phyloP scores from a whole-genome alignment of 2,113 vertebrate species.

The Pluvianellus socialis region DNA sequence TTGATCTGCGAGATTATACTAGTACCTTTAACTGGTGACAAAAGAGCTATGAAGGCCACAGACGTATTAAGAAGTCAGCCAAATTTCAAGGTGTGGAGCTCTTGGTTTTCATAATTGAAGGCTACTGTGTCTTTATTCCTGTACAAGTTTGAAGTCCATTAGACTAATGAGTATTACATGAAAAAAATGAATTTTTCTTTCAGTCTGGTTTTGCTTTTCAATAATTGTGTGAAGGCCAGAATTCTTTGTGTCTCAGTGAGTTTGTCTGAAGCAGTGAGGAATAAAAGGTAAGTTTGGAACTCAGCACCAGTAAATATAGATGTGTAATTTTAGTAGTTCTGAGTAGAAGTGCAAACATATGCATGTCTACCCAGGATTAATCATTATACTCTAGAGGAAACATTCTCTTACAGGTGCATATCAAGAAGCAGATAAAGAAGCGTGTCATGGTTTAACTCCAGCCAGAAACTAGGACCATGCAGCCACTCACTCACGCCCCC shows the following conservation, averaged over 20 bases:
- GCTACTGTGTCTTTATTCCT: neutral
- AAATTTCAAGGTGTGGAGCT: neutral
- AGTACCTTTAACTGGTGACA: neutral
- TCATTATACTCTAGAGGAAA: neutral
- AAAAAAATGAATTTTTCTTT: neutral
- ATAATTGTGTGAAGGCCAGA: neutral
- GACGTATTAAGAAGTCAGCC: neutral
- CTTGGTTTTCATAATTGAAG: neutral
- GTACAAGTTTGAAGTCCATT: neutral
- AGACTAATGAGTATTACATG: neutral
- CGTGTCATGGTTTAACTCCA: neutral
- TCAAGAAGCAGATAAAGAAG: neutral
- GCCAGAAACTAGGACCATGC: neutral
- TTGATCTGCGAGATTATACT: neutral
- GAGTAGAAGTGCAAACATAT: neutral
- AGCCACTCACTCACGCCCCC: neutral
- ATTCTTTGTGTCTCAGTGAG: neutral
- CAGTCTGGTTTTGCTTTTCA: neutral
- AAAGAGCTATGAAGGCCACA: neutral
- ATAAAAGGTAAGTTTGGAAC: neutral
- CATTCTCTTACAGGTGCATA: neutral
- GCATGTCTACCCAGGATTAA: neutral
- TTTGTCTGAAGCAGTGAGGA: neutral
- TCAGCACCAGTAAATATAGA: neutral
- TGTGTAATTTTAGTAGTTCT: neutral